Evolutionary conservation across 2,888 invertebrate species (phyloP).

Genomic region (Boloria euphrosyne): DNA sequence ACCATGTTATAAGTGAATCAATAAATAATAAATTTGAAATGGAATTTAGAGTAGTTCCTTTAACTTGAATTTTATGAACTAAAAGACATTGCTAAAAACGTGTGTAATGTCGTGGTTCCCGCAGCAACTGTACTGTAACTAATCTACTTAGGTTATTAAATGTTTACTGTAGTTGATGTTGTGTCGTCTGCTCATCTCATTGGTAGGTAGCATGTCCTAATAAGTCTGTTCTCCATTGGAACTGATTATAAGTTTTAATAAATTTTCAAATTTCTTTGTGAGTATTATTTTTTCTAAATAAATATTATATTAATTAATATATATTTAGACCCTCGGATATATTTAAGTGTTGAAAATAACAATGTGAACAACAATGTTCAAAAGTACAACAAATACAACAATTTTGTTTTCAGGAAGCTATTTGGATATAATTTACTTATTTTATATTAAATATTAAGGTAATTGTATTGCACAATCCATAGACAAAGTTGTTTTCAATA

Average conservation of each 20-base stretch:
- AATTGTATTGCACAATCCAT: too few species aligned
- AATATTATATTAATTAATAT: background rate
- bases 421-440: too few species aligned
- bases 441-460: too few species aligned
- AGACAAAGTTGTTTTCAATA: too few species aligned
- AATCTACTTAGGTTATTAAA: slow-evolving; percentile 16
- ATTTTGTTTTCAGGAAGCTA: too few species aligned
- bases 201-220: slow-evolving; percentile 66
- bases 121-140: slow-evolving; percentile 16
- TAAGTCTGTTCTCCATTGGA: slow-evolving; percentile 70
- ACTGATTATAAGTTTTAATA: slow-evolving; percentile 76
- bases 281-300: slow-evolving; percentile 44
- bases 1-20: too few species aligned
- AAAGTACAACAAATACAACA: too few species aligned
- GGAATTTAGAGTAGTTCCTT: too few species aligned
- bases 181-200: slow-evolving; percentile 61
- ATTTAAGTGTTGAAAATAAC: too few species aligned
- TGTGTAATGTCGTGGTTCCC: slow-evolving; percentile 21
- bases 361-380: background rate
- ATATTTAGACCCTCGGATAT: background rate
- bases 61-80: too few species aligned
- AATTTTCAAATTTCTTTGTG: slow-evolving; percentile 74
- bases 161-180: slow-evolving; percentile 35
- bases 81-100: background rate
- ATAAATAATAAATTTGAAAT: too few species aligned